Percentiles rank a stretch among this genome's conserved stretches.
phyloP scores from a whole-genome alignment of 2,888 invertebrate genomes.

The Alviniconcha strummeri region DNA sequence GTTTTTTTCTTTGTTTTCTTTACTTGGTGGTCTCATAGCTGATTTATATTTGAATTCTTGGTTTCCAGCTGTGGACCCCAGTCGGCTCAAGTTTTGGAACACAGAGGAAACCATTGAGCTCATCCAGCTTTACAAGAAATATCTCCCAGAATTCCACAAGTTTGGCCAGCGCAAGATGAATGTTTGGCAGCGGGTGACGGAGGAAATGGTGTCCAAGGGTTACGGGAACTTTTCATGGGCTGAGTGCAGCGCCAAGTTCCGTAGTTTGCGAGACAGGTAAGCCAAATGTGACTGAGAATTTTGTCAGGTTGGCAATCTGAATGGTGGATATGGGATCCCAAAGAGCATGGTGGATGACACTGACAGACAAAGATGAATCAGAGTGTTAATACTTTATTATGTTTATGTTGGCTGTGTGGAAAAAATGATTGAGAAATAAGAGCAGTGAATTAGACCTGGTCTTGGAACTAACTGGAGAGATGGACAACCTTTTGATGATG shows the following conservation, averaged over 20 bases:
- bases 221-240: conserved; percentile 33
- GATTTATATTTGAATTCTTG: too few species aligned
- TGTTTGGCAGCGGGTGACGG: conserved; percentile 33
- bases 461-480: too few species aligned
- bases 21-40: too few species aligned
- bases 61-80: conserved; percentile 6
- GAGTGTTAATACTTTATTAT: too few species aligned
- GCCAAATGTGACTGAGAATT: background rate
- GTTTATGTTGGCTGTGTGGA: too few species aligned
- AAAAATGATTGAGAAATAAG: too few species aligned
- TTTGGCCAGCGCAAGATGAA: conserved; percentile 31
- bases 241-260: conserved; percentile 32
- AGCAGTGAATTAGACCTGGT: too few species aligned
- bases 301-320: background rate
- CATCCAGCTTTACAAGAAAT: conserved; percentile 30
- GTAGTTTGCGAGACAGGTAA: conserved; percentile 32
- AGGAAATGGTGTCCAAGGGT: conserved; percentile 23
- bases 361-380: too few species aligned
- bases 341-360: too few species aligned
- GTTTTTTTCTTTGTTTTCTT: too few species aligned
- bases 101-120: conserved; percentile 27
- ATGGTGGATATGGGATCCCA: too few species aligned
- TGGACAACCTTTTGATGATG: too few species aligned
- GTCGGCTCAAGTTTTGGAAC: conserved; percentile 24
- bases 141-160: conserved; percentile 29